phyloP scores from a whole-genome alignment of 2,113 vertebrate species.

The Lepisosteus oculatus region DNA sequence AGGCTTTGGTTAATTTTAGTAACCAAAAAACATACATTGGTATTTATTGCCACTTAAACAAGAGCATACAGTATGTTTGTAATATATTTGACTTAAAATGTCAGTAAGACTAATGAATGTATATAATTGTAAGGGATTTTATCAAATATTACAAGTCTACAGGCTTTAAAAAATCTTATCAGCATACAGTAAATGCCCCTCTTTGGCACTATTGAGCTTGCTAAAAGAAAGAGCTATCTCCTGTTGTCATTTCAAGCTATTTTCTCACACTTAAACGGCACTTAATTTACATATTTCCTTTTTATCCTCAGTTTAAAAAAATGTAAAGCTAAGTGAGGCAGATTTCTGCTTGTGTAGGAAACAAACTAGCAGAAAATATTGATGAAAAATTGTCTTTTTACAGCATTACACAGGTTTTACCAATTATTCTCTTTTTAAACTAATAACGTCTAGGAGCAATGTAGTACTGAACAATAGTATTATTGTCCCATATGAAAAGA shows the following conservation, averaged over 20 bases:
- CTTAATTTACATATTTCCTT: neutral
- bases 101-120: neutral
- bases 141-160: neutral
- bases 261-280: neutral
- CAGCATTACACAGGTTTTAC: too few relatives aligned
- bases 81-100: neutral
- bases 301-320: neutral
- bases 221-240: neutral
- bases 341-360: too few relatives aligned
- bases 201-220: neutral
- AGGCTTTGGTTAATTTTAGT: neutral
- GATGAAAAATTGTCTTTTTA: too few relatives aligned
- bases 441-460: too few relatives aligned
- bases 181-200: slow-evolving; percentile 1
- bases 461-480: too few relatives aligned
- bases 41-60: too few relatives aligned
- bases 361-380: too few relatives aligned
- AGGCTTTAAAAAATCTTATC: neutral
- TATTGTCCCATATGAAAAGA: too few relatives aligned
- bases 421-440: too few relatives aligned
- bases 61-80: too few relatives aligned
- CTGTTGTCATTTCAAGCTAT: neutral
- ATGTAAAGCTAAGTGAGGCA: too few relatives aligned
- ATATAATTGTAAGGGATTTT: neutral
- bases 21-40: too few relatives aligned